These are phyloP conservation scores for Liparis tanakae DNA, from an alignment of 2,797 vertebrate species.

Conservation along the genomic window DNA sequence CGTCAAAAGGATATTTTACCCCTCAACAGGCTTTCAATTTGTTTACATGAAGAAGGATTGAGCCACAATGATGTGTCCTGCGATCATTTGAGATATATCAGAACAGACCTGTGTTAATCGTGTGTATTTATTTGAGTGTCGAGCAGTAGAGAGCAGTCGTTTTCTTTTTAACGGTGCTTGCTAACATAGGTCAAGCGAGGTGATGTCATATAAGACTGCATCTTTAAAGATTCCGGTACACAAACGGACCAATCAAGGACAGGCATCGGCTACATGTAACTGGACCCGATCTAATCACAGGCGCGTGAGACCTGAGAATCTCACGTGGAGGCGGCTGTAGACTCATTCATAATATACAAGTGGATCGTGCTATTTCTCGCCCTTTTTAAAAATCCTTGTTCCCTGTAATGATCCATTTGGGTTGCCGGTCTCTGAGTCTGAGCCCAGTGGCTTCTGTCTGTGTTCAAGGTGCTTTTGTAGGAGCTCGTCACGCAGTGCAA, in stretches of 20 bases:
- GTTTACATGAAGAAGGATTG: neutral
- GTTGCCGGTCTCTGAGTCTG: slow-evolving; percentile 8
- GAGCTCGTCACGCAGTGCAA: slow-evolving; percentile 78
- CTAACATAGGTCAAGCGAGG: slow-evolving; percentile 13
- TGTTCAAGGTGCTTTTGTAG: slow-evolving; percentile 62
- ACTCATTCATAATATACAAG: slow-evolving; percentile 64
- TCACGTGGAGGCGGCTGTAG: slow-evolving; percentile 49
- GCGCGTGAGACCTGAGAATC: slow-evolving; percentile 59
- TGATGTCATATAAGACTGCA: slow-evolving; percentile 59
- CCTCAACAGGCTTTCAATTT: neutral
- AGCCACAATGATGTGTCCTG: neutral
- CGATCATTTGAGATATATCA: neutral
- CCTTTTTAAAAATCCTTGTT: slow-evolving; percentile 36
- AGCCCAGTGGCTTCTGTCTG: slow-evolving; percentile 36
- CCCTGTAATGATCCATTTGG: slow-evolving; percentile 47
- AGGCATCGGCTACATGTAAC: slow-evolving; percentile 67
- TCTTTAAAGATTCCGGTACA: slow-evolving; percentile 65
- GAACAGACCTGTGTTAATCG: neutral
- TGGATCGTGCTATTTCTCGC: slow-evolving; percentile 23
- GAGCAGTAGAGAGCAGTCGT: neutral
- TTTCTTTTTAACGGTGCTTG: slow-evolving; percentile 13
- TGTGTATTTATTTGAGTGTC: neutral
- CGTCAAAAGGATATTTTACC: neutral
- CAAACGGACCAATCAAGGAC: slow-evolving; percentile 66
- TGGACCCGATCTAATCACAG: slow-evolving; percentile 60